phyloP scores from a whole-genome alignment of 2,113 vertebrate species.

The Ammodytes marinus region DNA sequence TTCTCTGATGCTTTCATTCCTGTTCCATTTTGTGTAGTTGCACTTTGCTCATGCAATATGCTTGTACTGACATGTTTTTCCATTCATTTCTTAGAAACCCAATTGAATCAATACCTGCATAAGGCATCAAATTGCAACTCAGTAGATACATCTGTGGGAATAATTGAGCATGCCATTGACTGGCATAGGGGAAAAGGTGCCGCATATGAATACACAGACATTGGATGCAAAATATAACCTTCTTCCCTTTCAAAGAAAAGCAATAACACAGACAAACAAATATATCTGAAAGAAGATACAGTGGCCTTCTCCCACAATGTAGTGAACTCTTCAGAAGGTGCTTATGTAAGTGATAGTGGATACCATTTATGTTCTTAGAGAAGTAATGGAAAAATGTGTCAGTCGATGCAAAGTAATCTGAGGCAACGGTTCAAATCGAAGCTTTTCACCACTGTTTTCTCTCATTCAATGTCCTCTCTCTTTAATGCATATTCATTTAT shows the following conservation, averaged over 20 bases:
- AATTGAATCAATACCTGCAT: constrained; percentile 16
- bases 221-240: neutral
- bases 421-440: neutral
- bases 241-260: neutral
- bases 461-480: neutral
- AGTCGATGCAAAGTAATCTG: neutral
- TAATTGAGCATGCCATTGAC: constrained; percentile 17
- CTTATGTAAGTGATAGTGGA: neutral
- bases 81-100: neutral
- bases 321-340: constrained; percentile 3
- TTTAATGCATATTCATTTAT: constrained; percentile 1
- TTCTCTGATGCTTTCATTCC: constrained; percentile 11
- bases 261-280: neutral
- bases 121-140: neutral
- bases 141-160: constrained; percentile 5
- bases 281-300: neutral
- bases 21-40: constrained; percentile 29
- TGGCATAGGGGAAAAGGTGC: neutral
- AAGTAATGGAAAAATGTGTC: constrained; percentile 19
- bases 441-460: constrained; percentile 1
- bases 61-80: constrained; percentile 23
- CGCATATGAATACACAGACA: constrained; percentile 6
- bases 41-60: neutral
- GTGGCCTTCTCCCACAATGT: neutral
- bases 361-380: constrained; percentile 3